phyloP scores from a whole-genome alignment of 1,140 invertebrate genomes.

The Callitettix versicolor region DNA sequence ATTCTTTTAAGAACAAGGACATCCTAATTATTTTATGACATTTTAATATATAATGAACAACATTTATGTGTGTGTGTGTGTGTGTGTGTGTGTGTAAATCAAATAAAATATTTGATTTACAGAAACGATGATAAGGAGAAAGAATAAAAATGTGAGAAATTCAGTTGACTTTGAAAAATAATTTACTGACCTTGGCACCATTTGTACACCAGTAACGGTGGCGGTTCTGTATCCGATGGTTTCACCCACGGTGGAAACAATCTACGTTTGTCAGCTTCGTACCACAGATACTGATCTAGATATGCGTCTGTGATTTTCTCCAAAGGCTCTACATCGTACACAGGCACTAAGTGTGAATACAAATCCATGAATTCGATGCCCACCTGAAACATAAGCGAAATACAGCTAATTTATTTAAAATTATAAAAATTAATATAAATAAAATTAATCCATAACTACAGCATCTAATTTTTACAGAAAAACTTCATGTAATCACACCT shows the following conservation, averaged over 20 bases:
- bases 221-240: slow-evolving; percentile 95
- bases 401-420: too few relatives aligned
- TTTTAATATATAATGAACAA: too few relatives aligned
- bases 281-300: slow-evolving; percentile 98
- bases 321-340: slow-evolving; percentile 97
- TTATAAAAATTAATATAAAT: background rate
- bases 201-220: slow-evolving; percentile 94
- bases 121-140: too few relatives aligned
- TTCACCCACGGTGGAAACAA: slow-evolving; percentile 99
- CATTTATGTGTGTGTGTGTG: too few relatives aligned
- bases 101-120: too few relatives aligned
- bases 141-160: too few relatives aligned
- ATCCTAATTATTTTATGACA: too few relatives aligned
- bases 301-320: slow-evolving; percentile 99
- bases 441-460: background rate
- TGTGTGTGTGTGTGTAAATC: too few relatives aligned
- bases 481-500: background rate
- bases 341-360: slow-evolving; percentile 96
- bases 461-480: background rate
- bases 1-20: too few relatives aligned
- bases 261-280: slow-evolving; percentile 95
- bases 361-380: slow-evolving; percentile 99
- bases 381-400: slow-evolving; percentile 50
- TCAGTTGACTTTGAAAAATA: too few relatives aligned
- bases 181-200: slow-evolving; percentile 96